Evolutionary conservation across 2,113 vertebrate genomes (phyloP).

Genomic region (Phycodurus eques): DNA sequence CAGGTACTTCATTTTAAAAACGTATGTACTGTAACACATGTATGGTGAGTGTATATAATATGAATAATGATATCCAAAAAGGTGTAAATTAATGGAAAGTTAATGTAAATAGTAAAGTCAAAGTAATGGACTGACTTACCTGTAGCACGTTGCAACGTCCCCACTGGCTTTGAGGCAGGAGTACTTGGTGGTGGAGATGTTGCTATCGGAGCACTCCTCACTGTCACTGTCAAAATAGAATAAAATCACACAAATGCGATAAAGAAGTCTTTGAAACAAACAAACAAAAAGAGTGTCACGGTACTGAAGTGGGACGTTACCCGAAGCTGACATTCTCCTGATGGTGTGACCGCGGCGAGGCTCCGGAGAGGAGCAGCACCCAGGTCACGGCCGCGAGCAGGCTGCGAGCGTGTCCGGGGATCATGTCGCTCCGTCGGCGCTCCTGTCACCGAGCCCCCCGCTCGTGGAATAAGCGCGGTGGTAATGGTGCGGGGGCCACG

Average conservation of each 20-base stretch:
- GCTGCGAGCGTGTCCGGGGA: slow-evolving; percentile 31
- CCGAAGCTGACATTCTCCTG: slow-evolving; percentile 81
- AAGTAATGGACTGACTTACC: slow-evolving; percentile 63
- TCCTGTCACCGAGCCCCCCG: not conserved
- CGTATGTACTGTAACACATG: no score
- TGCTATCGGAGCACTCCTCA: slow-evolving; percentile 86
- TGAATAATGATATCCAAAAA: no score
- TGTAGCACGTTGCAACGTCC: slow-evolving; percentile 89
- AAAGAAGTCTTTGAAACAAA: no score
- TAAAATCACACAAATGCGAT: not conserved
- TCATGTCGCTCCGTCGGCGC: slow-evolving; percentile 47
- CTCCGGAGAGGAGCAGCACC: slow-evolving; percentile 73
- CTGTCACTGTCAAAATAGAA: slow-evolving; percentile 52
- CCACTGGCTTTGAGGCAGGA: slow-evolving; percentile 86
- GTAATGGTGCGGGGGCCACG: not conserved
- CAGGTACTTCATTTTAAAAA: no score
- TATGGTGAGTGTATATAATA: no score
- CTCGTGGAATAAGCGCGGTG: not conserved
- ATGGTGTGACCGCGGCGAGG: slow-evolving; percentile 83
- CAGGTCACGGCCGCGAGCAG: slow-evolving; percentile 62
- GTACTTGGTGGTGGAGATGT: slow-evolving; percentile 86
- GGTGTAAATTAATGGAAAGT: not conserved
- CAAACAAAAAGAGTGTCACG: no score
- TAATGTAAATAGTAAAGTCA: not conserved
- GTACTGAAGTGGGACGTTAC: slow-evolving; percentile 46